These are phyloP conservation scores for Dromas ardeola DNA, from an alignment of 2,113 vertebrate species.

Conservation along the genomic window DNA sequence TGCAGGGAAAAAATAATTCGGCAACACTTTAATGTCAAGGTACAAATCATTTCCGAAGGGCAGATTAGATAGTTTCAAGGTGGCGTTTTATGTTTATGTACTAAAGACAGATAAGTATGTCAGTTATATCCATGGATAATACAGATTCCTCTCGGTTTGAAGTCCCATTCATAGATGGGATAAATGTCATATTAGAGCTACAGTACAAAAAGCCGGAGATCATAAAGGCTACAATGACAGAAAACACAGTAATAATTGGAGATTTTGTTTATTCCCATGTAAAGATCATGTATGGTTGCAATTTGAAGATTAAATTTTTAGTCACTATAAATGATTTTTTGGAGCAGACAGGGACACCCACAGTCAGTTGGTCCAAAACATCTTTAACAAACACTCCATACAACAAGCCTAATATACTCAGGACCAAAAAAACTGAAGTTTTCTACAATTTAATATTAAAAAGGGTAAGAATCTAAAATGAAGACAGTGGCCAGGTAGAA, in stretches of 20 bases:
- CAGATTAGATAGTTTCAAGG: background rate
- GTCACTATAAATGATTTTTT: background rate
- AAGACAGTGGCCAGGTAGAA: background rate
- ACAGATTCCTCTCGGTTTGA: background rate
- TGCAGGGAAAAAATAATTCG: background rate
- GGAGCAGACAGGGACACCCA: background rate
- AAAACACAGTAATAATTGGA: background rate
- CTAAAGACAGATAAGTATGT: background rate
- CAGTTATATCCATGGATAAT: background rate
- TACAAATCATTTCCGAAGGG: background rate
- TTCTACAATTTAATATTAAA: background rate
- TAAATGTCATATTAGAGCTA: background rate
- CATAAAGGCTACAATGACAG: background rate
- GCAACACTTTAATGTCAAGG: background rate
- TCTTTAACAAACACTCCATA: background rate
- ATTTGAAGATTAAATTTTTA: background rate
- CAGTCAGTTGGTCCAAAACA: background rate
- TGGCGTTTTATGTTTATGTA: background rate
- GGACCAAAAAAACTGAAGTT: background rate
- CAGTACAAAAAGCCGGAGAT: background rate
- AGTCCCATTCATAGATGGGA: background rate
- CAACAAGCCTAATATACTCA: background rate
- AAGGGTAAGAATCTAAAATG: background rate
- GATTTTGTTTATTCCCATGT: background rate
- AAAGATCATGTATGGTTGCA: background rate